Percentiles rank a stretch among this genome's conserved stretches.
These are phyloP conservation scores for Plemyria rubiginata DNA, from an alignment of 2,888 invertebrate species.

Conservation along the genomic window DNA sequence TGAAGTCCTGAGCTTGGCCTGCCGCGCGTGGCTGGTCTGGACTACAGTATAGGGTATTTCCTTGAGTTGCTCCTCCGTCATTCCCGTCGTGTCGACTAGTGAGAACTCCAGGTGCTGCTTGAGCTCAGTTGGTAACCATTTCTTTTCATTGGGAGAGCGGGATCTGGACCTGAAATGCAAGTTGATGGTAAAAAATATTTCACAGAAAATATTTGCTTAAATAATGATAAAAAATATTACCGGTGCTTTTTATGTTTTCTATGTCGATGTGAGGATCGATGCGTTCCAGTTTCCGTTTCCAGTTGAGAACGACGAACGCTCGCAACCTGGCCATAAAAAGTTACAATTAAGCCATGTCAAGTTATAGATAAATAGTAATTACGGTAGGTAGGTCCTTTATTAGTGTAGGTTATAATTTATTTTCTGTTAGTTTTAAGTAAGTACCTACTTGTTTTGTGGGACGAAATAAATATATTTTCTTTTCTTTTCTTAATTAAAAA, in stretches of 20 bases:
- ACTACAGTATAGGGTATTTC: constrained; percentile 96
- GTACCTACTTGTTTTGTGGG: too few relatives aligned
- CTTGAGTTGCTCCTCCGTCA: constrained; percentile 93
- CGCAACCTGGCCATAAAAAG: constrained; percentile 84
- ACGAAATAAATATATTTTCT: too few relatives aligned
- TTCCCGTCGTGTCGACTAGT: constrained; percentile 94
- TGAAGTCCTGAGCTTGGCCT: constrained; percentile 82
- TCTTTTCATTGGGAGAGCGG: constrained; percentile 89
- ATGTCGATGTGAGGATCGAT: constrained; percentile 86
- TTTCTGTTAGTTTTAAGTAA: too few relatives aligned
- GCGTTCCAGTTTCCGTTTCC: constrained; percentile 79
- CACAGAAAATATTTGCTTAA: neutral
- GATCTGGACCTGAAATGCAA: constrained; percentile 82
- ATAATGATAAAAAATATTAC: constrained; percentile 55
- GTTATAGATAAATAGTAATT: too few relatives aligned
- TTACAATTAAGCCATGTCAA: neutral
- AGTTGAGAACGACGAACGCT: constrained; percentile 86
- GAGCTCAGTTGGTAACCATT: constrained; percentile 90
- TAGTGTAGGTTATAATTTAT: too few relatives aligned
- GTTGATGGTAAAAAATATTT: neutral
- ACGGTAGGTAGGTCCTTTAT: too few relatives aligned
- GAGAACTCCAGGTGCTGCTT: constrained; percentile 95
- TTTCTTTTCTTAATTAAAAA: too few relatives aligned
- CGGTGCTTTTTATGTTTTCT: constrained; percentile 86
- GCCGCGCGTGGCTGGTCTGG: constrained; percentile 88